Conservation (phyloP, 2,113 vertebrate species). For the Nicator chloris region DNA sequence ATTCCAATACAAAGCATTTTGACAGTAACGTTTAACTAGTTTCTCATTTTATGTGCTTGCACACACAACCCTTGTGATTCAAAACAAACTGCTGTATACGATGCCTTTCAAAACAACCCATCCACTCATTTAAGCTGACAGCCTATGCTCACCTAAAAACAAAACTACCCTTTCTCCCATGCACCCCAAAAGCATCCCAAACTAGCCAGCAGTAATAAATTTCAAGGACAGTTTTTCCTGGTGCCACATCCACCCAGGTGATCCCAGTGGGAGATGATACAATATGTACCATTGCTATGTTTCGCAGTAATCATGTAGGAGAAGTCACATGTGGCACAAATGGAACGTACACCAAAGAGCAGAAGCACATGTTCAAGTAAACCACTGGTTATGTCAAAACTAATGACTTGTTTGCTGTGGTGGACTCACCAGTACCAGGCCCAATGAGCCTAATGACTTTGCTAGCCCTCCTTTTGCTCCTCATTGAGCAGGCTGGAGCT, state of each 20-base stretch:
- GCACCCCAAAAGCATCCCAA: not conserved
- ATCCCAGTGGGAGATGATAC: constrained; percentile 45
- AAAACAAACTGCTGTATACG: constrained; percentile 43
- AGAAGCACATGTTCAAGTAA: constrained; percentile 64
- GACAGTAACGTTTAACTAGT: constrained; percentile 25
- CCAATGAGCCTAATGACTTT: constrained; percentile 51
- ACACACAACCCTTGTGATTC: not conserved
- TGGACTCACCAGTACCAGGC: constrained; percentile 57
- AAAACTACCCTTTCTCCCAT: not conserved
- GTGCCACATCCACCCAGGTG: constrained; percentile 38
- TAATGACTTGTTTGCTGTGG: constrained; percentile 62
- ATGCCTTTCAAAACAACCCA: constrained; percentile 7
- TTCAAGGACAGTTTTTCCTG: constrained; percentile 53
- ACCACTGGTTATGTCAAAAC: constrained; percentile 68
- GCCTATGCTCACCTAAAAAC: not conserved
- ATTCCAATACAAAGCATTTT: constrained; percentile 33
- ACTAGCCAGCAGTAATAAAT: constrained; percentile 44
- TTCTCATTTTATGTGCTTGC: constrained; percentile 35
- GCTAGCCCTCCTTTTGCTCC: not conserved
- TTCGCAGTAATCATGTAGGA: constrained; percentile 62
- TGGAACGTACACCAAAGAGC: constrained; percentile 58
- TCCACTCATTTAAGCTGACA: constrained; percentile 18
- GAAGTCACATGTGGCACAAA: constrained; percentile 67
- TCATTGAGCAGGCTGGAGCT: not conserved
- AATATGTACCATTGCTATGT: constrained; percentile 36